These are phyloP conservation scores for Lepus townsendii DNA, from an alignment of 2,797 vertebrate genomes.

Conservation along the genomic window DNA sequence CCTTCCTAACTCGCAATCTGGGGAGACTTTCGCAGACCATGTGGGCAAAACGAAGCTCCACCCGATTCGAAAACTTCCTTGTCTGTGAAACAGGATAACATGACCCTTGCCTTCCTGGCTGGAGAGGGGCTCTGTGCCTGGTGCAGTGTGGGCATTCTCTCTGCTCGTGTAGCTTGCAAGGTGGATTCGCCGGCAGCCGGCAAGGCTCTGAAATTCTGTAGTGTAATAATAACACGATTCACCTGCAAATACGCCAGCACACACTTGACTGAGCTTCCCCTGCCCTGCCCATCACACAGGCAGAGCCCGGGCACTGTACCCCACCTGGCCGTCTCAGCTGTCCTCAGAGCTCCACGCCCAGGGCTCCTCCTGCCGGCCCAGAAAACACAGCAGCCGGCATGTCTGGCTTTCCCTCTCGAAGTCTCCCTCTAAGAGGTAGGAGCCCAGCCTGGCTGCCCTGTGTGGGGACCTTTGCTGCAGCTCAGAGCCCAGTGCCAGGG, in stretches of 20 bases:
- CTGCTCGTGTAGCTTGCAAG: background rate
- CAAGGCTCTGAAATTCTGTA: background rate
- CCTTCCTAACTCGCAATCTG: background rate
- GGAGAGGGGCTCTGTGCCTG: background rate
- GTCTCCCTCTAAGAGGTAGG: slow-evolving; percentile 60
- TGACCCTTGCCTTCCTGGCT: background rate
- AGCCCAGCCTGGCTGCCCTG: background rate
- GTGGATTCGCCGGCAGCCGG: background rate
- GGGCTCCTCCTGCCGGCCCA: slow-evolving; percentile 35
- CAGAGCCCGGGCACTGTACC: background rate
- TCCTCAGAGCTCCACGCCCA: background rate
- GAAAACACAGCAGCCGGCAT: slow-evolving; percentile 59
- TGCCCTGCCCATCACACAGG: rapidly evolving
- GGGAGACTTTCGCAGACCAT: rapidly evolving
- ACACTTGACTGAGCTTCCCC: background rate
- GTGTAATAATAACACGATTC: background rate
- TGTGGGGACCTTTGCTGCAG: background rate
- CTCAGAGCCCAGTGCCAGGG: background rate
- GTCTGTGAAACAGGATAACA: too few relatives aligned
- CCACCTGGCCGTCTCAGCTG: rapidly evolving
- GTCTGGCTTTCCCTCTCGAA: slow-evolving; percentile 58
- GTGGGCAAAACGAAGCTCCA: rapidly evolving
- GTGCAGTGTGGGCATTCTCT: background rate
- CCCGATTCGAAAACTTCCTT: background rate
- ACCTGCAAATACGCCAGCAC: background rate